Percentiles rank a stretch among this genome's conserved stretches.
These are phyloP conservation scores for Rhodophaea formosa DNA, from an alignment of 2,888 invertebrate species.

Conservation along the genomic window DNA sequence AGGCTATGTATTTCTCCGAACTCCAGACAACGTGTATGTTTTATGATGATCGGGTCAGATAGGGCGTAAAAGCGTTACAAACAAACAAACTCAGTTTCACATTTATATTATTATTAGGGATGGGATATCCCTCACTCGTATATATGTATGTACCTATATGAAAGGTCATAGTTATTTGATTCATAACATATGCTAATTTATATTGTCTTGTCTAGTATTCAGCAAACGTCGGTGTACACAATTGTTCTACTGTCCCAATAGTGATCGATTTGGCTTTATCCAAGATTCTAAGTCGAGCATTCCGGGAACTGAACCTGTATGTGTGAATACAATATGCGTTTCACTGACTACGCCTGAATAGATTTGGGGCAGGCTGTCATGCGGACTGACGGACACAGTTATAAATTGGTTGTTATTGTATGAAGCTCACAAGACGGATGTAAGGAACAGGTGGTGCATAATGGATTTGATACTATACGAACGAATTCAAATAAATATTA, in stretches of 20 bases:
- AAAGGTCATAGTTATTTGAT: too few species aligned
- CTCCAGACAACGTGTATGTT: too few species aligned
- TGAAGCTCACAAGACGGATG: neutral
- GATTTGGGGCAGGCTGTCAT: neutral
- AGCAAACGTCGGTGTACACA: neutral
- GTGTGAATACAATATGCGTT: neutral
- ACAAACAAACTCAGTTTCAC: too few species aligned
- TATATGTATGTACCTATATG: too few species aligned
- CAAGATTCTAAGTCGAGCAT: neutral
- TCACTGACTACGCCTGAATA: neutral
- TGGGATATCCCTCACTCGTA: too few species aligned
- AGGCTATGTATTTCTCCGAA: too few species aligned
- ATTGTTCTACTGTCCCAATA: constrained; percentile 19
- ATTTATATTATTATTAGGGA: too few species aligned
- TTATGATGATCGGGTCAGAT: too few species aligned
- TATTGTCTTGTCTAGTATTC: neutral
- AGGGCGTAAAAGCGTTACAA: too few species aligned
- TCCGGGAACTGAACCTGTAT: neutral
- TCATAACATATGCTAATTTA: too few species aligned
- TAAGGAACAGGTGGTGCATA: neutral
- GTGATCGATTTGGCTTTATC: constrained; percentile 17
- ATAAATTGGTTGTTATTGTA: neutral
- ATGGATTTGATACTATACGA: neutral
- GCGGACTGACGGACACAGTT: neutral
- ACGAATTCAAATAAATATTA: neutral